phyloP scores from a whole-genome alignment of 2,888 invertebrate genomes.

The Ochropleura leucogaster region DNA sequence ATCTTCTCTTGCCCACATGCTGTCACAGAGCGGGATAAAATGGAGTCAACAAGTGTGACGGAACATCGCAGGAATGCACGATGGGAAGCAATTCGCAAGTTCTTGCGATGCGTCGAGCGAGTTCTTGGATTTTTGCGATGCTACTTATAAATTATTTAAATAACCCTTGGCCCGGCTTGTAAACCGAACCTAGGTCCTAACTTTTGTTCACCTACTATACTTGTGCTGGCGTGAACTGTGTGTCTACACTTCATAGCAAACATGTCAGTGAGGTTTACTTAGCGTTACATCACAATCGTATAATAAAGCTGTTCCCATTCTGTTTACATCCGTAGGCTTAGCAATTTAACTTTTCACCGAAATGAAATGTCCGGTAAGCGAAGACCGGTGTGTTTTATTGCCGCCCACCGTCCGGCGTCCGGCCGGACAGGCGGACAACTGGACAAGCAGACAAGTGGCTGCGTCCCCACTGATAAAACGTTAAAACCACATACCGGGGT shows the following conservation, averaged over 20 bases:
- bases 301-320: slow-evolving; percentile 45
- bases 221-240: too few relatives aligned
- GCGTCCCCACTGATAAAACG: slow-evolving; percentile 51
- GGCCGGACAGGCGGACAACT: slow-evolving; percentile 17
- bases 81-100: too few relatives aligned
- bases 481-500: slow-evolving; percentile 45
- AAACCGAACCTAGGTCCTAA: background rate
- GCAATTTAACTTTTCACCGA: slow-evolving; percentile 58
- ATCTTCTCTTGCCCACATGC: too few relatives aligned
- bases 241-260: background rate
- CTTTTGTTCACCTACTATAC: background rate
- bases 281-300: background rate
- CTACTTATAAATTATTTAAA: background rate
- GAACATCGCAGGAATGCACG: too few relatives aligned
- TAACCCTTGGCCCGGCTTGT: background rate
- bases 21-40: too few relatives aligned
- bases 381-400: slow-evolving; percentile 57
- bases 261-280: background rate
- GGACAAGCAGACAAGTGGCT: slow-evolving; percentile 45
- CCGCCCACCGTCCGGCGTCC: slow-evolving; percentile 27
- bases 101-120: too few relatives aligned
- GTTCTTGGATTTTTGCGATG: background rate
- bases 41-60: too few relatives aligned
- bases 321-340: slow-evolving; percentile 39
- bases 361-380: slow-evolving; percentile 54